phyloP scores from a whole-genome alignment of 2,113 vertebrate species.

The Azemiops feae region DNA sequence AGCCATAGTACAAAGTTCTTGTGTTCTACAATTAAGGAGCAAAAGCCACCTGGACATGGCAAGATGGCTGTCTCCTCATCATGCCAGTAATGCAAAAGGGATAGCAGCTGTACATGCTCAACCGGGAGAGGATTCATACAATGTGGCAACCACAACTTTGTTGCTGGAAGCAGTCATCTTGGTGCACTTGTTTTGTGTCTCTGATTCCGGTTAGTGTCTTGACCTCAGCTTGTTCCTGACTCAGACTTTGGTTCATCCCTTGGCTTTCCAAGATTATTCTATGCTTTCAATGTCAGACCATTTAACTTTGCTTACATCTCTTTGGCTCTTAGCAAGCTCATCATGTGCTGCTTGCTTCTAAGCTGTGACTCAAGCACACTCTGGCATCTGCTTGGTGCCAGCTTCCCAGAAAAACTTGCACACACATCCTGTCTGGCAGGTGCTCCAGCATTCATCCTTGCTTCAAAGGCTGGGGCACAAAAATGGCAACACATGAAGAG shows the following conservation, averaged over 20 bases:
- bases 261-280: not conserved
- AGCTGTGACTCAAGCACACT: not conserved
- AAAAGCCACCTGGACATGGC: not conserved
- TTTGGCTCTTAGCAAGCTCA: not conserved
- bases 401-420: not conserved
- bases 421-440: not conserved
- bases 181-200: not conserved
- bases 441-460: not conserved
- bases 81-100: not conserved
- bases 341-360: not conserved
- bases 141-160: not conserved
- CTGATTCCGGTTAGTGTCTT: not conserved
- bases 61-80: no score
- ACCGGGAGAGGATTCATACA: not conserved
- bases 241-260: not conserved
- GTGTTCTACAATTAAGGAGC: not conserved
- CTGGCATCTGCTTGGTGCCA: not conserved
- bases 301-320: not conserved
- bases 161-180: not conserved
- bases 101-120: not conserved
- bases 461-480: not conserved
- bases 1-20: not conserved
- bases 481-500: not conserved
- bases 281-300: not conserved
- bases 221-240: not conserved